Evolutionary conservation across 2,797 vertebrate genomes (phyloP).

Genomic region (Cossypha polioptera): DNA sequence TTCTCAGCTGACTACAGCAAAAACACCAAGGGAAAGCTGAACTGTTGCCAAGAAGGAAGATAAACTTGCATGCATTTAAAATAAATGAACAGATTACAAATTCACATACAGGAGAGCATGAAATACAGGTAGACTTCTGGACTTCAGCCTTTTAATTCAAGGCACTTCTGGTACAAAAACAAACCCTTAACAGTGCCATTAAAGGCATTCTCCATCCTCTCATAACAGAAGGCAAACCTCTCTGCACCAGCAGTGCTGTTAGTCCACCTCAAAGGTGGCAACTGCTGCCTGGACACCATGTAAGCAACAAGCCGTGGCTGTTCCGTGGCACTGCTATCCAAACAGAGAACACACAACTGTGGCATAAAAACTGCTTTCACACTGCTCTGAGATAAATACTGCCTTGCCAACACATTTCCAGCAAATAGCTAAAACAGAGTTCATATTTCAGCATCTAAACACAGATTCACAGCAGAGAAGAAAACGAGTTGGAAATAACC

Average conservation of each 20-base stretch:
- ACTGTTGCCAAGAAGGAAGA: slow-evolving; percentile 10
- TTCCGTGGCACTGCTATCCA: neutral
- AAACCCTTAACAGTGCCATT: neutral
- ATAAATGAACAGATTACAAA: neutral
- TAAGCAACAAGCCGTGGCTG: neutral
- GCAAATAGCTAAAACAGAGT: neutral
- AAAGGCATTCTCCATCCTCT: neutral
- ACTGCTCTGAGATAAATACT: neutral
- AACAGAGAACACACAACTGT: fast-evolving
- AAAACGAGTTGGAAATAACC: neutral
- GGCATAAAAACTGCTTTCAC: neutral
- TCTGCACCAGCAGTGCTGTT: neutral
- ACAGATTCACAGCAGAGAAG: neutral
- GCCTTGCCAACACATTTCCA: neutral
- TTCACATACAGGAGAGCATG: neutral
- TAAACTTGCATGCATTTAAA: neutral
- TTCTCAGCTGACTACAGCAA: slow-evolving; percentile 19
- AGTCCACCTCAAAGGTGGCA: neutral
- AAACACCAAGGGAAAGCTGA: neutral
- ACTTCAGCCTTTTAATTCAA: neutral
- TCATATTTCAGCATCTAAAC: neutral
- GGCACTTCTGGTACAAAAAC: neutral
- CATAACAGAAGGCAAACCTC: neutral
- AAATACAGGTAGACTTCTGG: neutral
- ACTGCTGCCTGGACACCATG: neutral